phyloP scores from a whole-genome alignment of 2,797 vertebrate species.

The Gorsachius magnificus region DNA sequence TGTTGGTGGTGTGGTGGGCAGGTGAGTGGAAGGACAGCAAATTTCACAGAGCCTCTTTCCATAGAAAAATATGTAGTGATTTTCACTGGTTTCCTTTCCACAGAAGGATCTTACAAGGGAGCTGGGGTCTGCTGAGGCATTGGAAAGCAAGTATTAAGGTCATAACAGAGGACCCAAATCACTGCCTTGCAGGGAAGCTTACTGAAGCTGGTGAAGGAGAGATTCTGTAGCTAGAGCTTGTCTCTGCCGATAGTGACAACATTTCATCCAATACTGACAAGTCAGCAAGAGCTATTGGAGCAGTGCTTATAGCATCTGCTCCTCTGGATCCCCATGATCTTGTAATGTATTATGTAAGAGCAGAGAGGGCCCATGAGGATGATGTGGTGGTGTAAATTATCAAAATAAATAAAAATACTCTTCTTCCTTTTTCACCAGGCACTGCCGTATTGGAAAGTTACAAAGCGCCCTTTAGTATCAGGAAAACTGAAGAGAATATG shows the following conservation, averaged over 20 bases:
- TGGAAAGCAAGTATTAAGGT: background rate
- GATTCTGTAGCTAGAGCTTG: background rate
- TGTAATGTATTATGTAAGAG: background rate
- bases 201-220: background rate
- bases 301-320: background rate
- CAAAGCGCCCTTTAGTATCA: background rate
- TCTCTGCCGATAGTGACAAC: background rate
- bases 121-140: background rate
- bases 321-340: background rate
- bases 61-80: accelerated
- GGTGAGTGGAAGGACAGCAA: background rate
- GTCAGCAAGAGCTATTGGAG: background rate
- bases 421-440: background rate
- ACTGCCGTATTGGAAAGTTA: background rate
- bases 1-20: background rate
- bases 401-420: background rate
- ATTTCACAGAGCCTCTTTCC: background rate
- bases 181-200: background rate
- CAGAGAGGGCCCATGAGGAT: background rate
- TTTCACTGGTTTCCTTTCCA: background rate
- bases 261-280: background rate
- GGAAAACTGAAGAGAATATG: background rate
- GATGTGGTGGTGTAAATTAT: background rate
- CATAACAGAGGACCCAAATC: background rate
- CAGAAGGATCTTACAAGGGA: background rate